Conservation (phyloP, 2,888 invertebrate genomes). For the Leptarthrus brevirostris region DNA sequence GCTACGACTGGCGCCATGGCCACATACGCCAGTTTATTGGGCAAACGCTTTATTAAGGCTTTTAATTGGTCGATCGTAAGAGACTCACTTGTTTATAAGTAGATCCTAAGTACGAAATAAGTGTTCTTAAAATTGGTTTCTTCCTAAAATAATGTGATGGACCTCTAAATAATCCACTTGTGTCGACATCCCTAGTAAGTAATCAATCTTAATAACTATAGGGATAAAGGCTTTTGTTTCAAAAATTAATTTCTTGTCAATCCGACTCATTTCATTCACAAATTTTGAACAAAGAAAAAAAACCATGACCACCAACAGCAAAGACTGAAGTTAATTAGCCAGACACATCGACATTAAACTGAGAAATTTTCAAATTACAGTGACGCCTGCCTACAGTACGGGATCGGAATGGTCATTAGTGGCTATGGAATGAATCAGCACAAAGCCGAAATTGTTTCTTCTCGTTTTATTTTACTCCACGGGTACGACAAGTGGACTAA, state of each 20-base stretch:
- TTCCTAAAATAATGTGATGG: no score
- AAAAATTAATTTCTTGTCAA: no score
- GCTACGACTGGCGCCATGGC: conserved; percentile 50
- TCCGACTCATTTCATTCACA: neutral
- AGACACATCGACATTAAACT: conserved; percentile 17
- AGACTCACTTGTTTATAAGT: neutral
- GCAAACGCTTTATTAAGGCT: conserved; percentile 50
- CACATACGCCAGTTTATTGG: conserved; percentile 50
- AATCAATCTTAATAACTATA: no score
- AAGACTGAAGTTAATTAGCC: conserved; percentile 21
- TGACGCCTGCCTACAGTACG: conserved; percentile 36
- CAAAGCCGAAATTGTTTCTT: neutral
- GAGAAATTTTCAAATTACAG: conserved; percentile 45
- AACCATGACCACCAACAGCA: conserved; percentile 27
- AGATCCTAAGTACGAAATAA: neutral
- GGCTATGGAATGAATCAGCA: conserved; percentile 19
- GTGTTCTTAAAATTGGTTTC: neutral
- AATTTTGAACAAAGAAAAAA: neutral
- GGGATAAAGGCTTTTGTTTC: no score
- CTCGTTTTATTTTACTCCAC: neutral
- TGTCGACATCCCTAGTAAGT: no score
- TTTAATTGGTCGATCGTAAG: conserved; percentile 53
- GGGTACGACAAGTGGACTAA: neutral
- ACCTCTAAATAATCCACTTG: no score
- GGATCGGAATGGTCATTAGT: conserved; percentile 22